Evolutionary conservation across 2,113 vertebrate species (phyloP), one percentile per base, ranked within the genome.

Genomic region (Fregata magnificens): DNA sequence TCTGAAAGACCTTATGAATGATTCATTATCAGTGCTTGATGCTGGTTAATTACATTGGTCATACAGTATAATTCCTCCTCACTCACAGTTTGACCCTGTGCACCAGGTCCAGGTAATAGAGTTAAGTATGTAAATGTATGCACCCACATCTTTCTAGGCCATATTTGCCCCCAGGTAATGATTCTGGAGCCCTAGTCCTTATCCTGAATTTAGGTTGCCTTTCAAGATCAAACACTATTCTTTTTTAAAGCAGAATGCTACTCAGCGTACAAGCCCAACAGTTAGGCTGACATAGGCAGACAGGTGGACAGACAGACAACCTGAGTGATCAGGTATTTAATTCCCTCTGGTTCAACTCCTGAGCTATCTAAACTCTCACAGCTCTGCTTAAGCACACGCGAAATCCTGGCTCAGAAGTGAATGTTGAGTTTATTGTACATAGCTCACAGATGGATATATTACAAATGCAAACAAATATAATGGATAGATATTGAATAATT

Each of bases 381-480:
- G 13, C 8, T 76, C 36, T 55, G 11, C 24, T 91, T 88, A 67
- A 88, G 17, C 8, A 34, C 53, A 38, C 40, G 44, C 20, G 77
- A 85, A 94, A 73, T 73, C 49, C 62, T 86, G 66, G 24, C 36
- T 76, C 36, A 77, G 74, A 79, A 90, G 19, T 0, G 2, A 91
- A 73, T 26, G 17, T 29, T 52, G 28, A 4, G 6, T 45, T 89
- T 90, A 69, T 72, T 80, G 40, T 86, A 40, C 20, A 18, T 14
- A 89, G 65, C 47, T 89, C 78, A 82, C 36, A 89, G 66, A 88
- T 16, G 4, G 24, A 85, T 80, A 66, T 62, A 3, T 6, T 85
- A 77, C 28, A 88, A 90, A 93, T 80, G 52, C 20, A 94, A 93
- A 89, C 52, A 94, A 82, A 91, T 94, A 73, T 50, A 70, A 78